Conservation (phyloP, 1,140 invertebrate genomes). For the Ostrea edulis region DNA sequence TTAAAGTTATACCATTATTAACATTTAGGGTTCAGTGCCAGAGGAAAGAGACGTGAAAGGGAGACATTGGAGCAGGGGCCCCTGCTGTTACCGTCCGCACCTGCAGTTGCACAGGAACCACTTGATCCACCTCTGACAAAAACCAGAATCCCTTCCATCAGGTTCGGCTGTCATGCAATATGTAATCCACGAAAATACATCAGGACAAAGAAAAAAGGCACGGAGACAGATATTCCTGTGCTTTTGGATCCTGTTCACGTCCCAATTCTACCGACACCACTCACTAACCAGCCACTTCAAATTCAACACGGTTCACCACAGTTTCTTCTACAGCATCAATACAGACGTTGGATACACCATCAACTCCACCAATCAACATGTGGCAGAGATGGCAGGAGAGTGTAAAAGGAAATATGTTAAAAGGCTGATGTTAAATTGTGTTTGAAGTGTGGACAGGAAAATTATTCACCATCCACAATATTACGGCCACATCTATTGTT, state of each 20-base stretch:
- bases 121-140: no score
- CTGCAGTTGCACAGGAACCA: neutral
- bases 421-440: no score
- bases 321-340: no score
- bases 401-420: no score
- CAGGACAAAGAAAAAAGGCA: neutral
- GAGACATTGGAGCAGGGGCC: slow-evolving; percentile 32
- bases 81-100: neutral
- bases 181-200: neutral
- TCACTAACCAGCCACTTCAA: no score
- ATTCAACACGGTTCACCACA: no score
- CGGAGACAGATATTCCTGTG: neutral
- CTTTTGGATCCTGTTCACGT: neutral
- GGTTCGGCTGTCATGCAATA: no score
- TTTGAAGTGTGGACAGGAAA: neutral
- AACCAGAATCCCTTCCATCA: no score
- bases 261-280: no score
- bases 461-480: neutral
- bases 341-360: neutral
- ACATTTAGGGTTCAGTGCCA: slow-evolving; percentile 21
- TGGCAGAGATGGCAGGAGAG: no score
- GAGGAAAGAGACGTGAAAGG: slow-evolving; percentile 20
- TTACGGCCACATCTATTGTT: slow-evolving; percentile 15
- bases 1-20: no score
- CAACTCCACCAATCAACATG: neutral